These are phyloP conservation scores for Coptodon rendalli DNA, from an alignment of 2,113 vertebrate species.

Conservation along the genomic window DNA sequence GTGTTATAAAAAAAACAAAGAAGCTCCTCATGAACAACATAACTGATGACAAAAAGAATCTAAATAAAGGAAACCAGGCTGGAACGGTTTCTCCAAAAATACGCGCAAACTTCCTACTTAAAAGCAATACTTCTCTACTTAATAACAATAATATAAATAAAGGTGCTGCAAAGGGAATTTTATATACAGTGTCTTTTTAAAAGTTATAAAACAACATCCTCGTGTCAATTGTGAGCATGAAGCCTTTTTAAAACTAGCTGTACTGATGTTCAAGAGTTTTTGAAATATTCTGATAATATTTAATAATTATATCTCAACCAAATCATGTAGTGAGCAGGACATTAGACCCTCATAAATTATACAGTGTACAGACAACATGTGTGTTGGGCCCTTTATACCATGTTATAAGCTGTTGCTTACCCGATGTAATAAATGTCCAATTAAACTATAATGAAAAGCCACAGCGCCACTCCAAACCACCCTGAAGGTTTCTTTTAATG, in stretches of 20 bases:
- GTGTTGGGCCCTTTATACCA: background rate
- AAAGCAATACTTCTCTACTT: background rate
- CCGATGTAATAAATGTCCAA: background rate
- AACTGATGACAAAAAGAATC: background rate
- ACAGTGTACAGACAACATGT: background rate
- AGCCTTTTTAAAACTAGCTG: background rate
- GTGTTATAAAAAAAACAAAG: accelerated
- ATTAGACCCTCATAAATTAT: background rate
- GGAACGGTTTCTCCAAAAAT: background rate
- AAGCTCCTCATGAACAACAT: background rate
- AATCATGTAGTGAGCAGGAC: background rate
- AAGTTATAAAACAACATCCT: background rate
- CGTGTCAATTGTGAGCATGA: background rate
- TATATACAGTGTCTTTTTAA: background rate
- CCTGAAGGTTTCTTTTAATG: background rate
- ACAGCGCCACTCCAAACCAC: background rate
- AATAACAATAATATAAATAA: background rate
- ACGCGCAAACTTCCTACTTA: background rate
- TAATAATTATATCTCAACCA: background rate
- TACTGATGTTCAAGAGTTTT: background rate
- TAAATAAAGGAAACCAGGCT: background rate
- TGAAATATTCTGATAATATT: background rate
- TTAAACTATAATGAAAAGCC: background rate
- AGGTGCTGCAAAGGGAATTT: background rate
- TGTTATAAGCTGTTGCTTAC: background rate